These are phyloP conservation scores for Cottoperca gobio DNA, from an alignment of 2,797 vertebrate genomes.

Conservation along the genomic window DNA sequence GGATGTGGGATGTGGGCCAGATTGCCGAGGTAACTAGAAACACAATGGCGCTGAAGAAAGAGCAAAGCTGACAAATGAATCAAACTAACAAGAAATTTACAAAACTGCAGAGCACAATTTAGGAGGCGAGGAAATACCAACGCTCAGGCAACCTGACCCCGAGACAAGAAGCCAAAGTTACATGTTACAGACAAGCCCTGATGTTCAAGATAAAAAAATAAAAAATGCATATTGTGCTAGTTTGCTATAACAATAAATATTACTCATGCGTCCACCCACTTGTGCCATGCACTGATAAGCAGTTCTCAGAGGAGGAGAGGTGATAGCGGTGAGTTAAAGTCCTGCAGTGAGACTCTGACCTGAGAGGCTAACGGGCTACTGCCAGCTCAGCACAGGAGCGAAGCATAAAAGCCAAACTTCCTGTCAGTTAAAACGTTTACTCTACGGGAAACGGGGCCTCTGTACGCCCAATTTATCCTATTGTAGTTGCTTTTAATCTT, in stretches of 20 bases:
- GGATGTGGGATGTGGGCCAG: not conserved
- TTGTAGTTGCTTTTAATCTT: not conserved
- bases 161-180: not conserved
- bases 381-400: constrained; percentile 60
- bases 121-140: constrained; percentile 37
- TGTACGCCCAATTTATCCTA: no score
- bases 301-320: constrained; percentile 23
- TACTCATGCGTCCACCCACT: constrained; percentile 19
- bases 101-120: not conserved
- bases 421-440: not conserved
- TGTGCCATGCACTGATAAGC: constrained; percentile 67
- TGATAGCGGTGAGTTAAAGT: constrained; percentile 80
- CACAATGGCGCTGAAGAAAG: constrained; percentile 13
- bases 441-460: not conserved
- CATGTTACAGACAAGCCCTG: constrained; percentile 21
- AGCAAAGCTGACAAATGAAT: constrained; percentile 51
- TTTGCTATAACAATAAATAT: constrained; percentile 40
- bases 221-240: not conserved
- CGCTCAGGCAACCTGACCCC: constrained; percentile 34
- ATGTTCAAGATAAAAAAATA: constrained; percentile 6
- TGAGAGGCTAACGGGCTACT: constrained; percentile 44
- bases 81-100: constrained; percentile 27
- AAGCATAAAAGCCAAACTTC: constrained; percentile 6
- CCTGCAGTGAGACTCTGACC: constrained; percentile 77
- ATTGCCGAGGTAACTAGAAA: constrained; percentile 16